Percentiles rank a stretch among this genome's conserved stretches.
phyloP scores from a whole-genome alignment of 2,797 vertebrate species.

The Paedocypris micromegethes region DNA sequence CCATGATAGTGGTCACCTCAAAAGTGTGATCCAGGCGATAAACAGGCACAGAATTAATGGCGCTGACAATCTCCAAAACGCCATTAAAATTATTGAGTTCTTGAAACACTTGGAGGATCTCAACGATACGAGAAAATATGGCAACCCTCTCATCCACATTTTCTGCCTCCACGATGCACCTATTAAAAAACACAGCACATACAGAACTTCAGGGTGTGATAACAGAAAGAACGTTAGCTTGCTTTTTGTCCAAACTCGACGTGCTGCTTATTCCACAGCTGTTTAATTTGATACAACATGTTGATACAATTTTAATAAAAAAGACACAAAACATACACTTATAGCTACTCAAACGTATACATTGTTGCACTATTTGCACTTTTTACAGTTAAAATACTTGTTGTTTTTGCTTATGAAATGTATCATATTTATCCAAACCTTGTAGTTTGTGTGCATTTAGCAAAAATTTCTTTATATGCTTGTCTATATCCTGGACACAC shows the following conservation, averaged over 20 bases:
- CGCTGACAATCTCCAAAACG: conserved; percentile 92
- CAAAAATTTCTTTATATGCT: too few relatives aligned
- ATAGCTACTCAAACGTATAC: too few relatives aligned
- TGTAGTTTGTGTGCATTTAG: too few relatives aligned
- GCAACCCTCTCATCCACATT: conserved; percentile 92
- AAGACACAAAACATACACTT: too few relatives aligned
- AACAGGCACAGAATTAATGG: conserved; percentile 94
- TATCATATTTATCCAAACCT: too few relatives aligned
- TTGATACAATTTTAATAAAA: too few relatives aligned
- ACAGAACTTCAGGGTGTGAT: neutral
- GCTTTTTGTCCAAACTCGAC: neutral
- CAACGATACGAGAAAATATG: conserved; percentile 85
- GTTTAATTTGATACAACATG: too few relatives aligned
- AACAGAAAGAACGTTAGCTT: neutral
- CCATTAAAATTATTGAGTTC: conserved; percentile 98
- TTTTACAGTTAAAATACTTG: too few relatives aligned
- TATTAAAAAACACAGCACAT: conserved; percentile 47
- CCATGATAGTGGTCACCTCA: conserved; percentile 67
- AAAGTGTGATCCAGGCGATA: conserved; percentile 96
- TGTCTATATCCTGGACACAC: too few relatives aligned
- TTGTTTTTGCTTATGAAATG: too few relatives aligned
- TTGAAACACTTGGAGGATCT: conserved; percentile 97
- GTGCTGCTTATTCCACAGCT: neutral
- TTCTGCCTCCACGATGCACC: conserved; percentile 91
- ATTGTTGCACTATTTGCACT: too few relatives aligned